Conservation (phyloP, 1,140 invertebrate species). For the Calycopis cecrops region DNA sequence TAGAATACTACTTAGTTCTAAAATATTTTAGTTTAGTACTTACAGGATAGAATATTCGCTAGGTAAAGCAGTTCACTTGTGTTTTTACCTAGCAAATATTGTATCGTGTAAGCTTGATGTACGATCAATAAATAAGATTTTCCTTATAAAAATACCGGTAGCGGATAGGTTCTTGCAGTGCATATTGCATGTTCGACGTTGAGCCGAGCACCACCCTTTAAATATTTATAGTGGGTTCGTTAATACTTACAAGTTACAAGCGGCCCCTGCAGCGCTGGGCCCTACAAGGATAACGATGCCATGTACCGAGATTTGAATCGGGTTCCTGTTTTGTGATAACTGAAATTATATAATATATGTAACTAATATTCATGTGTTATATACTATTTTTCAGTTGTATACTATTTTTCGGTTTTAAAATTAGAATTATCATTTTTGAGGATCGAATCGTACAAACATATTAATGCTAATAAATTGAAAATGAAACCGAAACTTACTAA, state of each 20-base stretch:
- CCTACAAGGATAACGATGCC: slow-evolving; percentile 42
- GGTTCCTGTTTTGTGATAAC: slow-evolving; percentile 28
- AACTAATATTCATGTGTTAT: neutral
- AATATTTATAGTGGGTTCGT: slow-evolving; percentile 42
- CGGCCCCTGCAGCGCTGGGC: slow-evolving; percentile 28
- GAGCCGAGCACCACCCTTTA: slow-evolving; percentile 27
- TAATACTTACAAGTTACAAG: slow-evolving; percentile 28
- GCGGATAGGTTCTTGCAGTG: slow-evolving; percentile 4
- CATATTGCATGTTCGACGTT: slow-evolving; percentile 15
- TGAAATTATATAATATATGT: neutral
- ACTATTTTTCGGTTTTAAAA: no score
- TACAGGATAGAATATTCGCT: no score
- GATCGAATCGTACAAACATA: neutral
- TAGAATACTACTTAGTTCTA: no score
- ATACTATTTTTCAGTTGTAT: no score
- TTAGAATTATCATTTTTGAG: no score
- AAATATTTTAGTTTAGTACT: no score
- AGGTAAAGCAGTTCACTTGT: no score
- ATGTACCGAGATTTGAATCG: slow-evolving; percentile 40
- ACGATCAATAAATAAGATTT: slow-evolving; percentile 3
- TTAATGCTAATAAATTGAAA: neutral
- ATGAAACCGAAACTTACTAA: no score
- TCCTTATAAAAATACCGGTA: slow-evolving; percentile 11
- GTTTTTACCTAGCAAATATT: neutral
- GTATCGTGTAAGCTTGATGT: neutral